Evolutionary conservation across 30 jellyfish, hydroid and myxozoan species (phyloP), one percentile per base, ranked within the genome.

Genomic region (Aurelia aurita): DNA sequence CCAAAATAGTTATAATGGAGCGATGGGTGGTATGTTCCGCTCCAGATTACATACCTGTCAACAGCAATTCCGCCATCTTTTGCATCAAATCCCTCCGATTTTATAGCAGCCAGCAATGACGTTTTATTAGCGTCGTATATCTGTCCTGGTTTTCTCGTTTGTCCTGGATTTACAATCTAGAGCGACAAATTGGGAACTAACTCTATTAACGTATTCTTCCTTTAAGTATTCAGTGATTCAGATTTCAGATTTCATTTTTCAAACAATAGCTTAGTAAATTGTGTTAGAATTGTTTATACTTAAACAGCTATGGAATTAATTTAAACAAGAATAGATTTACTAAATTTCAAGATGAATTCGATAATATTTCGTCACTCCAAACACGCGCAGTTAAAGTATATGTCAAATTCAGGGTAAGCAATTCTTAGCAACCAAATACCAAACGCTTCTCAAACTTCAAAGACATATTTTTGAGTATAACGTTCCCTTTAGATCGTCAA

Each of bases 131-230:
- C 73, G 58, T 94, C 99, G 63, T 74, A 94, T 2, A 94, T 84
- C 69, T 88, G 97, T 1, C 99, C 99, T 39, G 73, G 87, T 11
- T 82, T 84, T 63, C 87, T 58, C n/a, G 87, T 49, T 58, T 78
- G 87, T 13, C 99, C 97, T 0, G 99, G 99, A n/a, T 64, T 46
- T 20, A 94, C 99, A 21, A 94, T 66, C 99, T 94, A 59, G n/a
- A 62, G 59, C 18, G 59, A 43, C 60, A 55, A 16, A 73, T 4
- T 39, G 6, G 51, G 51, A 39, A 15, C 0, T 0, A 14, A 5
- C 51, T 39, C 9, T 39, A 39, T 9, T 39, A n/a, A n/a, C n/a
- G n/a, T n/a, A n/a, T n/a, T n/a, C n/a, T n/a, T n/a, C n/a, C n/a
- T n/a, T n/a, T n/a, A n/a, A n/a, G n/a, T n/a, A n/a, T n/a, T n/a